A percentile compares a stretch with the other conserved stretches of the same genome.
Evolutionary conservation across 2,797 vertebrate species (phyloP).

Genomic region (Tachyglossus aculeatus): DNA sequence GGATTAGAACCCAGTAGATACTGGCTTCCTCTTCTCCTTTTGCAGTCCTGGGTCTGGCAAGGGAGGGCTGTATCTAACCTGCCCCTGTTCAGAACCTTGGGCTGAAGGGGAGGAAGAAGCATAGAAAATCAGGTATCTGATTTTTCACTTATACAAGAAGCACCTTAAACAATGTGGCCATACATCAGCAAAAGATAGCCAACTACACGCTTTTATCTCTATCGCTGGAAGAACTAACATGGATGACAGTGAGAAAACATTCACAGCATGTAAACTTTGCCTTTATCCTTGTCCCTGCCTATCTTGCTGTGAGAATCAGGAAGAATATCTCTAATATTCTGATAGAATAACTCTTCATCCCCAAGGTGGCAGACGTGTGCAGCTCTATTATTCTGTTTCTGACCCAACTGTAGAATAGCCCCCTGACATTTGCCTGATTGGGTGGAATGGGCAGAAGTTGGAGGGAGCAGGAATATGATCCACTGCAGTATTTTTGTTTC

Average conservation of each 20-base stretch:
- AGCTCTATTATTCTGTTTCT: slow-evolving; percentile 7
- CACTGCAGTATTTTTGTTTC: slow-evolving; percentile 7
- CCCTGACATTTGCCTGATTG: slow-evolving; percentile 25
- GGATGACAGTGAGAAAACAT: neutral
- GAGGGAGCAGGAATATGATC: slow-evolving; percentile 2
- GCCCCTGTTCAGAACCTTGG: no score
- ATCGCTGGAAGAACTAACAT: neutral
- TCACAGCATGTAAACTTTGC: neutral
- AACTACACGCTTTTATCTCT: neutral
- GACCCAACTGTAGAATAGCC: neutral
- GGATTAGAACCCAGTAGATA: no score
- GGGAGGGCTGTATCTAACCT: no score
- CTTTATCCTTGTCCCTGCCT: neutral
- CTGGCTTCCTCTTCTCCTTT: no score
- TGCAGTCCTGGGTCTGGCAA: no score
- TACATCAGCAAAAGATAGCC: slow-evolving; percentile 3
- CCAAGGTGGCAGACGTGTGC: neutral
- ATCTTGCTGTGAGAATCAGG: neutral
- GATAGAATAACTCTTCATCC: no score
- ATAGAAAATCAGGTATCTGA: neutral
- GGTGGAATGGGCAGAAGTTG: slow-evolving; percentile 3
- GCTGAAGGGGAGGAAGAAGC: neutral
- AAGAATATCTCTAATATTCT: neutral
- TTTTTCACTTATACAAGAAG: no score
- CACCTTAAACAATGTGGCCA: no score